Base-by-base conservation (phyloP, 2,797 vertebrate species). In the Bradypus variegatus region DNA sequence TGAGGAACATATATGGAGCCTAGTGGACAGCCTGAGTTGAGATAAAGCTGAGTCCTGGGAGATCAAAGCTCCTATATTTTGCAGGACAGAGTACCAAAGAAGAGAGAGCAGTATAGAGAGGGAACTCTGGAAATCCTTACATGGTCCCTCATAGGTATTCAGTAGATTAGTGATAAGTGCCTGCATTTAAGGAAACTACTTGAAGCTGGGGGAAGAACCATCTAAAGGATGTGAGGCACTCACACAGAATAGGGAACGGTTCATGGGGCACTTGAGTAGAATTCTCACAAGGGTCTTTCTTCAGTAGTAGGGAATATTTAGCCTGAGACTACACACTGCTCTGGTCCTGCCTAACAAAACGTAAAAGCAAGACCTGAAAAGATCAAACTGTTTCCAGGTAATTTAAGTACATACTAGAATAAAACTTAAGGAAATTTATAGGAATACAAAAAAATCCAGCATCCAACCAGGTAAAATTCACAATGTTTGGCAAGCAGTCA, bases 371-470 rank as follows among this genome's bases (percentile, higher is more conserved):
- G 58, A 79, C 29, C 29, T 29, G 9, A 58, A 90, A 36, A 53
- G 36, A 45, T 78, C 33, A 62, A 79, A 88, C 41, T 88, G 79
- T 93, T 93, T 91, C 16, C 65, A 82, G 33, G 21, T 94, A 77
- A 36, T 19, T 45, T 67, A 73, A 88, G 69, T n/a, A 4, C 11
- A 78, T 62, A n/a, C 25, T n/a, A 82, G 45, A 85, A 78, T 64
- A 88, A 86, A 86, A 33, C 31, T 53, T 72, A 77, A 65, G 12
- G 67, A 69, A 55, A 78, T 92, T 75, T 79, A 64, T 62, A 80
- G 58, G 31, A 91, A 64, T 38, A 88, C 13, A 60, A 79, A 93
- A 89, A 72, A 82, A 88, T 36, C 64, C 15, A 86, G 48, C 13
- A 86, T 13, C 3, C 16, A 75, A 78, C 38, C 86, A 86, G 73